These are phyloP conservation scores for Aleiodes sp. DNA, from an alignment of 1,140 invertebrate species.

Conservation along the genomic window DNA sequence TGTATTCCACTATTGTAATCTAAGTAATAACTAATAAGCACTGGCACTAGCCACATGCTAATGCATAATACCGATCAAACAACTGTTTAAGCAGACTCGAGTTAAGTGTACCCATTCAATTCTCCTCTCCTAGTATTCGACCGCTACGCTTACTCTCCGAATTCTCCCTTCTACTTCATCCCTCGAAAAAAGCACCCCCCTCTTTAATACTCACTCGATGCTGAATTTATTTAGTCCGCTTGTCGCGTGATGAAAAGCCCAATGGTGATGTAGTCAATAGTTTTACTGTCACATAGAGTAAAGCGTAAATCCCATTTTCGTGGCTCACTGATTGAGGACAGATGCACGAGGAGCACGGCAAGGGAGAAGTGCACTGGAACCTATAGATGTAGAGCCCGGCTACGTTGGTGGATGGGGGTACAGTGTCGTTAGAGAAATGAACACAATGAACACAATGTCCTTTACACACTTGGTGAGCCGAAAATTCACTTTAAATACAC, in stretches of 20 bases:
- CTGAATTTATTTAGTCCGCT: constrained; percentile 21
- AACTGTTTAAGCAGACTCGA: constrained; percentile 63
- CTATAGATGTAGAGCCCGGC: constrained; percentile 36
- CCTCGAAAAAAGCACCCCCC: no score
- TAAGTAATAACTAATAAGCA: constrained; percentile 52
- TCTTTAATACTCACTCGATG: neutral
- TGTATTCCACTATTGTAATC: constrained; percentile 16
- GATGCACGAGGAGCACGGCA: constrained; percentile 55
- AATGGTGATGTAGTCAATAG: constrained; percentile 46
- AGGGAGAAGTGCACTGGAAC: constrained; percentile 53
- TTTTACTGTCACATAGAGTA: constrained; percentile 42
- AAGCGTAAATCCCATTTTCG: constrained; percentile 61
- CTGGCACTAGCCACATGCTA: constrained; percentile 65
- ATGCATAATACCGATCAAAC: constrained; percentile 65
- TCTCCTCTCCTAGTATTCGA: constrained; percentile 35
- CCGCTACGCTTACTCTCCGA: constrained; percentile 35
- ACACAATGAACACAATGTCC: constrained; percentile 60
- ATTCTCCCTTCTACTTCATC: no score
- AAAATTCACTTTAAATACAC: constrained; percentile 28
- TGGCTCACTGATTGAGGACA: constrained; percentile 65
- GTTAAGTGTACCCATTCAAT: constrained; percentile 63
- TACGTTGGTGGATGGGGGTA: constrained; percentile 52
- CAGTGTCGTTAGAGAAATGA: constrained; percentile 39
- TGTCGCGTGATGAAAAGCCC: neutral
- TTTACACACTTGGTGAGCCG: constrained; percentile 50